Conservation (phyloP, 1,140 invertebrate genomes). For the Samia ricini region DNA sequence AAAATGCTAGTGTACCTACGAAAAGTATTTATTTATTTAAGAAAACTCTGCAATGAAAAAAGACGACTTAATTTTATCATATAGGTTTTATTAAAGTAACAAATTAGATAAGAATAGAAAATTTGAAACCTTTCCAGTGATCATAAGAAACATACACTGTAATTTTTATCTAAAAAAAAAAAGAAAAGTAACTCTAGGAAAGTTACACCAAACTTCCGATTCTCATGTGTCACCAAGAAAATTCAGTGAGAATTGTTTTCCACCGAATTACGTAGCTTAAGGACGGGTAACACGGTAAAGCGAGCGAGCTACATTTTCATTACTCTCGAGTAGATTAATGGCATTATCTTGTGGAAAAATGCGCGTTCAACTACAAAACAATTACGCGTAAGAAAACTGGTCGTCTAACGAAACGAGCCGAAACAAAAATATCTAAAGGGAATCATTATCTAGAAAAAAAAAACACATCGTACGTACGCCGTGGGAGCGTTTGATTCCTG, state of each 20-base stretch:
- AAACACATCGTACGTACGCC: constrained; percentile 50
- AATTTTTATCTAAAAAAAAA: constrained; percentile 40
- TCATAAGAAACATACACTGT: constrained; percentile 29
- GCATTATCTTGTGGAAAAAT: constrained; percentile 56
- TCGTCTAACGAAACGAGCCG: constrained; percentile 44
- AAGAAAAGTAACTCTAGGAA: constrained; percentile 25
- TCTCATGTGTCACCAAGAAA: constrained; percentile 24
- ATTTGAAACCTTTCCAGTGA: too few species aligned
- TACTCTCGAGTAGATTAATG: constrained; percentile 51
- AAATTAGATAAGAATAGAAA: too few species aligned
- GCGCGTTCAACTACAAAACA: constrained; percentile 42
- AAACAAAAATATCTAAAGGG: constrained; percentile 56
- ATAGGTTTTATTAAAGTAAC: too few species aligned
- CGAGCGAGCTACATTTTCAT: constrained; percentile 48
- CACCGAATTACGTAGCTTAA: constrained; percentile 26
- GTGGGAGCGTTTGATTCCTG: constrained; percentile 63
- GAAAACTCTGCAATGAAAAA: too few species aligned
- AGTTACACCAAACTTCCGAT: constrained; percentile 27
- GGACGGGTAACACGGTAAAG: constrained; percentile 26
- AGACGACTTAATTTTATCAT: too few species aligned
- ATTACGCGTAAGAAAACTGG: constrained; percentile 42
- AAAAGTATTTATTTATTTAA: too few species aligned
- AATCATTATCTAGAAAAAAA: constrained; percentile 33
- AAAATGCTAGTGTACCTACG: too few species aligned
- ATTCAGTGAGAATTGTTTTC: constrained; percentile 38